phyloP scores from a whole-genome alignment of 2,797 vertebrate genomes.

The Lerista edwardsae region DNA sequence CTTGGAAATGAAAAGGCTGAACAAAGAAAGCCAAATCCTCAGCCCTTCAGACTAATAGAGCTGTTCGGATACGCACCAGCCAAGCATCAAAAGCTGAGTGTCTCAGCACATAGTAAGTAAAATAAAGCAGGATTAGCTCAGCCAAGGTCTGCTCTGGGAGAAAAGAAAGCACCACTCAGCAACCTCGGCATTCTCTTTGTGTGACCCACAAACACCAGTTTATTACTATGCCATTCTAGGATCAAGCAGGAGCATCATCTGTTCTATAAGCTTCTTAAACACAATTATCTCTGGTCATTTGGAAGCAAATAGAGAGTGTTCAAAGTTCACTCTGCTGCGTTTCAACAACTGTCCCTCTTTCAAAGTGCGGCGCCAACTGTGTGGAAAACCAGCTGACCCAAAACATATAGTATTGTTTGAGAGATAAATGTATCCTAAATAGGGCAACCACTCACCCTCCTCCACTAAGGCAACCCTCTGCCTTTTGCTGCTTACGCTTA shows the following conservation, averaged over 20 bases:
- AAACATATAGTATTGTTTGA: background rate
- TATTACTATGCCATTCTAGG: background rate
- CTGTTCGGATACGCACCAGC: background rate
- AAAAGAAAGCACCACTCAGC: background rate
- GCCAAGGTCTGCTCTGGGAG: background rate
- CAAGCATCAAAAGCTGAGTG: background rate
- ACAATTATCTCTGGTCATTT: background rate
- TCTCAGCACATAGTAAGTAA: background rate
- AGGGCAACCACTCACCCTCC: too few species aligned
- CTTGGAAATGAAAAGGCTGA: conserved; percentile 3
- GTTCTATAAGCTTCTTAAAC: background rate
- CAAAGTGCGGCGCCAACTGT: background rate
- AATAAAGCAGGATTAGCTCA: conserved; percentile 3
- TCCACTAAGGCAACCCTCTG: too few species aligned
- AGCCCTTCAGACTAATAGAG: background rate
- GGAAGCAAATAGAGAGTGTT: background rate
- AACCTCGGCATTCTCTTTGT: background rate
- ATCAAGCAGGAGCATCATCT: background rate
- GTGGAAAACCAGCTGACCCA: background rate
- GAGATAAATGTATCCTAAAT: background rate
- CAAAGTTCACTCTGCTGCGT: background rate
- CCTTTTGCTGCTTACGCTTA: background rate
- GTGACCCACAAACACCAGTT: background rate
- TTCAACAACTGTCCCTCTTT: background rate
- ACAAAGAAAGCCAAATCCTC: conserved; percentile 13